phyloP scores from a whole-genome alignment of 2,888 invertebrate species.

The Parapristionchus giblindavisi region DNA sequence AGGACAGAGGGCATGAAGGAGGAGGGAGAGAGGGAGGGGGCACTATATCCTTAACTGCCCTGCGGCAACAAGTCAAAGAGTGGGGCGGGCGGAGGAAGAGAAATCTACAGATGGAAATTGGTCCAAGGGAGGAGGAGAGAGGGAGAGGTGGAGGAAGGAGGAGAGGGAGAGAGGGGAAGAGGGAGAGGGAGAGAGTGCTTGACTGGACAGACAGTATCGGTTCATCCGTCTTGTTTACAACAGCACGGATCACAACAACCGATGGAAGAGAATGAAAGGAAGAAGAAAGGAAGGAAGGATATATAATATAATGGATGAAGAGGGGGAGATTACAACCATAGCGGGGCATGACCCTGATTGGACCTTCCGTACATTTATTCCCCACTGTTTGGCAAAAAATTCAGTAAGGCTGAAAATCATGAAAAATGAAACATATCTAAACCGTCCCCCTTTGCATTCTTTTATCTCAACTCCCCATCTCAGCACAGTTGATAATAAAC shows the following conservation, averaged over 20 bases:
- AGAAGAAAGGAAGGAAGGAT: background rate
- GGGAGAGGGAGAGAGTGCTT: background rate
- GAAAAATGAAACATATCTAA: no score
- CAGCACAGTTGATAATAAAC: no score
- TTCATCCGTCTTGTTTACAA: background rate
- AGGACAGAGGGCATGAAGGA: background rate
- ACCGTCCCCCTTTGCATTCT: no score
- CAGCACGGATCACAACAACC: background rate
- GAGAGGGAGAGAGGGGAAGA: background rate
- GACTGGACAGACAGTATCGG: background rate
- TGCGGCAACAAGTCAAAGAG: background rate
- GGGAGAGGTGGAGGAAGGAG: background rate
- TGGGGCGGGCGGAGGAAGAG: background rate
- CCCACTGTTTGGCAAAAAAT: no score
- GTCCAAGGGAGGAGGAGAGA: conserved; percentile 7
- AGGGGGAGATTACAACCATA: background rate
- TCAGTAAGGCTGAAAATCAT: no score
- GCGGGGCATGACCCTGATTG: background rate
- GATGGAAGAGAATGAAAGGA: background rate
- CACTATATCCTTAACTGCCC: background rate
- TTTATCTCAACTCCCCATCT: no score
- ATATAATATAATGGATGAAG: background rate
- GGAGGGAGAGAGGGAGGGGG: background rate
- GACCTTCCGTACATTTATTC: no score
- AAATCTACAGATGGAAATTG: background rate